These are phyloP conservation scores for Dissostichus mawsoni DNA, from an alignment of 2,113 vertebrate genomes.

Conservation along the genomic window DNA sequence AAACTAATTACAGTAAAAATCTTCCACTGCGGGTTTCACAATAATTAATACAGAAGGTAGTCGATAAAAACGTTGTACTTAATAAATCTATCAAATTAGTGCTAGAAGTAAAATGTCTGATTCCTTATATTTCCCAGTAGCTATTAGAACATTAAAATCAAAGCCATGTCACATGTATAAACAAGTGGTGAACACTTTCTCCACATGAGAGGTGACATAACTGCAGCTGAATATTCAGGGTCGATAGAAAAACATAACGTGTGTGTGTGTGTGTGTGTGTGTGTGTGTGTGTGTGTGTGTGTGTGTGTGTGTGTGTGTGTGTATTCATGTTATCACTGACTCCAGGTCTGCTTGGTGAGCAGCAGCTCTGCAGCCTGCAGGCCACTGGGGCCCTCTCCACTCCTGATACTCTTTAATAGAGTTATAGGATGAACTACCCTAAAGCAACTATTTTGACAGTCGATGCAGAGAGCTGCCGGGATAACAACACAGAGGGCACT, in stretches of 20 bases:
- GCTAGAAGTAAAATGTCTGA: background rate
- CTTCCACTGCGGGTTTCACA: conserved; percentile 1
- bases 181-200: conserved; percentile 5
- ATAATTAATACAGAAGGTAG: conserved; percentile 4
- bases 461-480: conserved; percentile 8
- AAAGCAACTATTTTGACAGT: conserved; percentile 57
- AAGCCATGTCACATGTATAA: conserved; percentile 25
- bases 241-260: conserved; percentile 19
- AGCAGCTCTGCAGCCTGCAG: conserved; percentile 48
- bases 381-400: conserved; percentile 33
- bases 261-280: too few species aligned
- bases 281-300: too few species aligned
- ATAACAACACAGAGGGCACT: conserved; percentile 13
- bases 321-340: conserved; percentile 48
- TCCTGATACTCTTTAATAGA: conserved; percentile 53
- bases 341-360: conserved; percentile 58
- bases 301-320: conserved; percentile 13
- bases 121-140: background rate
- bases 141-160: conserved; percentile 13
- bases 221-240: conserved; percentile 20
- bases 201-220: background rate
- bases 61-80: conserved; percentile 4
- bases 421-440: conserved; percentile 52
- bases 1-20: background rate
- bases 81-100: conserved; percentile 5